Evolutionary conservation across 2,888 invertebrate species (phyloP).

Genomic region (Creontiades dilutus): DNA sequence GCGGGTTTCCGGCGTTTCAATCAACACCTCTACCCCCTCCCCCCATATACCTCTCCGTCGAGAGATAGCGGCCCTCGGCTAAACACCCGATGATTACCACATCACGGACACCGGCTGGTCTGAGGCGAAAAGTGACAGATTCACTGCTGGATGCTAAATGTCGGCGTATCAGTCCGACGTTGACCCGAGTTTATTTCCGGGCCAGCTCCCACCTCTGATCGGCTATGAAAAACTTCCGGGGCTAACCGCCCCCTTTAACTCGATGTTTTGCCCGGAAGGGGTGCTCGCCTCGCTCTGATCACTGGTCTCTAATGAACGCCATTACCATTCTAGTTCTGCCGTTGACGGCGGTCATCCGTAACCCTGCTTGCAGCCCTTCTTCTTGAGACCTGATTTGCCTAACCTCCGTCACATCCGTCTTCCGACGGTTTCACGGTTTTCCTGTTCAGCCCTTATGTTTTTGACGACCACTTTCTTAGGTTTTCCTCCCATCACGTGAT

Average conservation of each 20-base stretch:
- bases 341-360: conserved; percentile 41
- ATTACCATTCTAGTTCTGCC: conserved; percentile 57
- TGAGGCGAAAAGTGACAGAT: conserved; percentile 18
- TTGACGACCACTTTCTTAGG: background rate
- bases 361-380: conserved; percentile 1
- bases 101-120: background rate
- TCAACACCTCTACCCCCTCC: background rate
- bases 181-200: background rate
- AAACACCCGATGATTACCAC: conserved; percentile 11
- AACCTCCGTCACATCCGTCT: conserved; percentile 36
- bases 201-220: background rate
- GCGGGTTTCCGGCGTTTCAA: background rate
- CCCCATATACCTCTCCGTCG: too few species aligned
- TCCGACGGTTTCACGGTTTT: conserved; percentile 1
- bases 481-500: background rate
- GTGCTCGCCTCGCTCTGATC: conserved; percentile 18
- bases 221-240: conserved; percentile 3
- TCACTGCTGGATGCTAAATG: conserved; percentile 28
- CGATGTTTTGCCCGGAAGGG: conserved; percentile 20
- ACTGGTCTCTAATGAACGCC: conserved; percentile 41
- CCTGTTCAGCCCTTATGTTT: conserved; percentile 9
- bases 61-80: conserved; percentile 1
- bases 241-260: background rate
- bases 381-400: conserved; percentile 27
- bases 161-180: background rate